Conservation (phyloP, 2,113 vertebrate genomes). For the Prunella himalayana region DNA sequence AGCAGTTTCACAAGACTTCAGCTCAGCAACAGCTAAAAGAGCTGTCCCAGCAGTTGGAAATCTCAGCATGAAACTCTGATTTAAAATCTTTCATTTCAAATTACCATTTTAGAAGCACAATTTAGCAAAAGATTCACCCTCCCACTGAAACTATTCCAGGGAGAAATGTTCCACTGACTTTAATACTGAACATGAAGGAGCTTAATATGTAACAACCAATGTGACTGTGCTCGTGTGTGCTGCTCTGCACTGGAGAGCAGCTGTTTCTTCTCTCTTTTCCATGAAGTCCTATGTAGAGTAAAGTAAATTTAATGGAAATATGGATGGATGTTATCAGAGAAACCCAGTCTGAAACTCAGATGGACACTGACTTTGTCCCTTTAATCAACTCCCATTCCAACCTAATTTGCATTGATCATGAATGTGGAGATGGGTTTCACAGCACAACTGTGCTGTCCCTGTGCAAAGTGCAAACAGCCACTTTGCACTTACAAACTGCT, state of each 20-base stretch:
- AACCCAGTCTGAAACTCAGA: neutral
- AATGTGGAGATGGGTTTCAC: neutral
- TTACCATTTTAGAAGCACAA: neutral
- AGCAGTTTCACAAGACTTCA: neutral
- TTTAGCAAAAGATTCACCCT: neutral
- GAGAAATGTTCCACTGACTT: neutral
- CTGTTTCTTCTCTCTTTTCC: neutral
- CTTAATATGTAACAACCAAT: neutral
- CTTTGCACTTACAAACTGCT: neutral
- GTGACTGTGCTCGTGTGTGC: neutral
- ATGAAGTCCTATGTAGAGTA: accelerated
- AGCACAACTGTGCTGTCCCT: neutral
- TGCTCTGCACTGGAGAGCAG: neutral
- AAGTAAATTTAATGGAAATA: neutral
- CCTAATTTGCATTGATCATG: neutral
- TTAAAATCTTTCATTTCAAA: neutral
- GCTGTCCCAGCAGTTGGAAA: neutral
- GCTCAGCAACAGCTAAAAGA: neutral
- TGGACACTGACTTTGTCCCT: neutral
- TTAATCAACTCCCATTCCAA: neutral
- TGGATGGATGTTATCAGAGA: neutral
- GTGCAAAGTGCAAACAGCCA: neutral
- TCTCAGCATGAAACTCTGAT: neutral
- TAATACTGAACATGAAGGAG: neutral
- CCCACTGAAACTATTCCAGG: neutral